Percentiles rank a stretch among this genome's conserved stretches.
These are phyloP conservation scores for Ectropis crepuscularia DNA, from an alignment of 2,888 invertebrate species.

Conservation along the genomic window DNA sequence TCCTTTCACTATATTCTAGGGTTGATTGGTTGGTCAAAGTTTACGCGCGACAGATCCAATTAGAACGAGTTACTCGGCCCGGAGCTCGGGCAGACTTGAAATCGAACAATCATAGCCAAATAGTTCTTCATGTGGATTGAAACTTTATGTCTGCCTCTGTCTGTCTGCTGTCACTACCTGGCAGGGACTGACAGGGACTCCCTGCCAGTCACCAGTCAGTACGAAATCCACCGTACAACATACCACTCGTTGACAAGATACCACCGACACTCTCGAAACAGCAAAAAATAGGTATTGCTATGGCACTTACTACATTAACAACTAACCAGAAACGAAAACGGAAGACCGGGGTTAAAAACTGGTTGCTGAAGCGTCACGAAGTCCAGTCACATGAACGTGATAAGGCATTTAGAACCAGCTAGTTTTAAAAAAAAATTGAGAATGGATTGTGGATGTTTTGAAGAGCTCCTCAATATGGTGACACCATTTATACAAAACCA, in stretches of 20 bases:
- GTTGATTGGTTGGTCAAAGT: too few species aligned
- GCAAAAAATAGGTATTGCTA: constrained; percentile 13
- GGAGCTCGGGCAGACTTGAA: too few species aligned
- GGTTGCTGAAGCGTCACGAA: constrained; percentile 20
- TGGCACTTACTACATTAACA: constrained; percentile 12
- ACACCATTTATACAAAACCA: neutral
- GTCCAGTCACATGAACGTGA: constrained; percentile 1
- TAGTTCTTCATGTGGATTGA: too few species aligned
- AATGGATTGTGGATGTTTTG: neutral
- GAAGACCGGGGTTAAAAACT: constrained; percentile 5
- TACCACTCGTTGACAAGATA: neutral
- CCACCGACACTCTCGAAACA: constrained; percentile 20
- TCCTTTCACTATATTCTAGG: too few species aligned
- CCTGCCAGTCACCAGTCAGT: too few species aligned
- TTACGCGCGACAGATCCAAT: too few species aligned
- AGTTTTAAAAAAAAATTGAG: neutral
- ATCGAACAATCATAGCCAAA: too few species aligned
- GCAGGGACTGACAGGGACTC: too few species aligned
- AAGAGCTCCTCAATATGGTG: constrained; percentile 1
- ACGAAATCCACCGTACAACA: constrained; percentile 25
- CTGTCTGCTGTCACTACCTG: too few species aligned
- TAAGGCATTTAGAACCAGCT: neutral
- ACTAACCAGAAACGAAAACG: constrained; percentile 13
- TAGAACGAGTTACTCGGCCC: too few species aligned
- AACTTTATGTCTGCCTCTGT: too few species aligned